A percentile compares a stretch with the other conserved stretches of the same genome.
phyloP scores from a whole-genome alignment of 2,888 invertebrate species.

The Macrosoma leucophasiata region DNA sequence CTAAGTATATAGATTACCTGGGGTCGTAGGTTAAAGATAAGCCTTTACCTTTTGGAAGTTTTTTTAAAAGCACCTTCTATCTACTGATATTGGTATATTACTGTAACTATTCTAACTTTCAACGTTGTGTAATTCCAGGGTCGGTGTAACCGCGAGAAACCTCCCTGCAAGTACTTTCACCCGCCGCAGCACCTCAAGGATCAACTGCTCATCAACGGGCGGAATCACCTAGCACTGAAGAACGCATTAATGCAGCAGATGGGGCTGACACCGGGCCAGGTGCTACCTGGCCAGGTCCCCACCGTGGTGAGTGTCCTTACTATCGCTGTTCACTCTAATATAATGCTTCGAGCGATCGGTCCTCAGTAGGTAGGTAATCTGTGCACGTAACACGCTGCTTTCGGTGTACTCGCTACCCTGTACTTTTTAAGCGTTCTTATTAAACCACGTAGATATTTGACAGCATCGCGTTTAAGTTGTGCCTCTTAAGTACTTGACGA shows the following conservation, averaged over 20 bases:
- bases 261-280: slow-evolving; percentile 94
- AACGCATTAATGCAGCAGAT: slow-evolving; percentile 98
- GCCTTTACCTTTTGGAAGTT: no score
- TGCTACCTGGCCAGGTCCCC: slow-evolving; percentile 95
- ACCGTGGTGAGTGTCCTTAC: slow-evolving; percentile 85
- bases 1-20: no score
- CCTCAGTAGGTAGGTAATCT: slow-evolving; percentile 45
- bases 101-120: slow-evolving; percentile 46
- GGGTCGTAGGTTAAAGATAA: no score
- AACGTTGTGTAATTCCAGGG: slow-evolving; percentile 90
- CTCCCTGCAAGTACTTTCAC: slow-evolving; percentile 99
- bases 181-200: slow-evolving; percentile 99
- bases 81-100: no score
- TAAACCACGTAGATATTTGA: slow-evolving; percentile 49
- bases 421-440: slow-evolving; percentile 46
- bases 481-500: no score
- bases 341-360: slow-evolving; percentile 67
- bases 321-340: slow-evolving; percentile 18
- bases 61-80: no score
- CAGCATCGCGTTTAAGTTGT: slow-evolving; percentile 56
- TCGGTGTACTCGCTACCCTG: slow-evolving; percentile 63
- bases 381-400: slow-evolving; percentile 70
- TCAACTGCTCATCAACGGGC: slow-evolving; percentile 99
- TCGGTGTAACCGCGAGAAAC: slow-evolving; percentile 99
- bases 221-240: slow-evolving; percentile 99